phyloP scores from a whole-genome alignment of 2,797 vertebrate species.

The Smutsia temminckii region DNA sequence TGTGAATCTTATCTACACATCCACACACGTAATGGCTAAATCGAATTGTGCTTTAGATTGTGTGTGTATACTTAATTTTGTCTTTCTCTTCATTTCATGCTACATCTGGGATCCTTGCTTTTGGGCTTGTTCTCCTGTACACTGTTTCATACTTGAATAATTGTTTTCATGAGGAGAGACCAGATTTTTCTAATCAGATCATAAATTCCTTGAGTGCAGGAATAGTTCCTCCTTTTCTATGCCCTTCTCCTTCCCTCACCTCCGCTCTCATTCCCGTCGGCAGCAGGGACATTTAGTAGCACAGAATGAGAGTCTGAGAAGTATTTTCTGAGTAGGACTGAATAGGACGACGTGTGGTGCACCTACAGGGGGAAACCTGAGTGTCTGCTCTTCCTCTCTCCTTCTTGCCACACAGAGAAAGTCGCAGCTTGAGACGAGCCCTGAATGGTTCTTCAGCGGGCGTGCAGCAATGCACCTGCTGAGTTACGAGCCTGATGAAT shows the following conservation, averaged over 20 bases:
- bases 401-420: conserved; percentile 80
- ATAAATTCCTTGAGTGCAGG: background rate
- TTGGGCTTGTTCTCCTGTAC: background rate
- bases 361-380: conserved; percentile 19
- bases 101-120: background rate
- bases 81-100: background rate
- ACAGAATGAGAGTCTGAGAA: background rate
- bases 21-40: background rate
- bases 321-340: background rate
- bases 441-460: conserved; percentile 70
- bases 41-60: background rate
- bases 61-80: background rate
- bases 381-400: conserved; percentile 62
- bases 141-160: background rate
- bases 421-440: conserved; percentile 81
- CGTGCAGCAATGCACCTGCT: conserved; percentile 65
- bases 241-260: background rate
- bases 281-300: background rate
- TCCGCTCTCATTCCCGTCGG: background rate
- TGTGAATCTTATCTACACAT: background rate
- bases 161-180: background rate
- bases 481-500: conserved; percentile 59
- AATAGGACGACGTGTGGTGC: background rate
- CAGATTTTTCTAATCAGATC: background rate
- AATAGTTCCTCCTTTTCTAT: background rate